Percentiles rank a stretch among this genome's conserved stretches.
phyloP scores from a whole-genome alignment of 1,140 invertebrate species.

The Phymastichus coffea region DNA sequence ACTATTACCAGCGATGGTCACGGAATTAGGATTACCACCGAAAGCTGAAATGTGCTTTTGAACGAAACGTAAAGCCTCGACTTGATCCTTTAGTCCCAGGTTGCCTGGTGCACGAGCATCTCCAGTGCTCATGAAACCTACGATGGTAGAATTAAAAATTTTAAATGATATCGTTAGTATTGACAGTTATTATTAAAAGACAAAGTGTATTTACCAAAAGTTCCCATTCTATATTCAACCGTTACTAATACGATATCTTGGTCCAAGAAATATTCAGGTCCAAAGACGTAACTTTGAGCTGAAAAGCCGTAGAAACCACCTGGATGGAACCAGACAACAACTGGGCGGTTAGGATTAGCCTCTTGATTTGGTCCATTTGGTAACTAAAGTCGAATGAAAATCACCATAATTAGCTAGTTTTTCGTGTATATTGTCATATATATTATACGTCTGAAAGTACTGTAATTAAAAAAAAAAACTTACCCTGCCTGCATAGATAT shows the following conservation, averaged over 20 bases:
- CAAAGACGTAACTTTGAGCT: conserved; percentile 54
- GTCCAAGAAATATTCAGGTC: conserved; percentile 66
- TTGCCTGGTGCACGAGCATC: conserved; percentile 67
- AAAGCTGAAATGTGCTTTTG: conserved; percentile 63
- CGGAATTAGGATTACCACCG: conserved; percentile 59
- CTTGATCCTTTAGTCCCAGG: conserved; percentile 69
- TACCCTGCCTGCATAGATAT: conserved; percentile 4
- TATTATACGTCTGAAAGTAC: background rate
- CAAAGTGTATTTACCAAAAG: conserved; percentile 49
- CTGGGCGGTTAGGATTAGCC: conserved; percentile 31
- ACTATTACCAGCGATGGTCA: conserved; percentile 71
- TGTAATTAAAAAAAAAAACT: background rate
- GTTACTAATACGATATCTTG: conserved; percentile 68
- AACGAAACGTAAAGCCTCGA: conserved; percentile 64
- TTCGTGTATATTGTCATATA: background rate
- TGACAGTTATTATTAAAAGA: too few species aligned
- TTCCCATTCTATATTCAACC: conserved; percentile 70
- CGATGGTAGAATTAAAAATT: too few species aligned
- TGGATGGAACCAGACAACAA: conserved; percentile 59
- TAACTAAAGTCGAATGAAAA: background rate
- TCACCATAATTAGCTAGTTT: background rate
- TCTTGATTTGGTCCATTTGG: background rate
- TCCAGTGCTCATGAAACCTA: conserved; percentile 68
- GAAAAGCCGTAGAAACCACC: conserved; percentile 58
- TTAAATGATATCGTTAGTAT: background rate